These are phyloP conservation scores for Andrena marginata DNA, from an alignment of 2,888 invertebrate species.

Conservation along the genomic window DNA sequence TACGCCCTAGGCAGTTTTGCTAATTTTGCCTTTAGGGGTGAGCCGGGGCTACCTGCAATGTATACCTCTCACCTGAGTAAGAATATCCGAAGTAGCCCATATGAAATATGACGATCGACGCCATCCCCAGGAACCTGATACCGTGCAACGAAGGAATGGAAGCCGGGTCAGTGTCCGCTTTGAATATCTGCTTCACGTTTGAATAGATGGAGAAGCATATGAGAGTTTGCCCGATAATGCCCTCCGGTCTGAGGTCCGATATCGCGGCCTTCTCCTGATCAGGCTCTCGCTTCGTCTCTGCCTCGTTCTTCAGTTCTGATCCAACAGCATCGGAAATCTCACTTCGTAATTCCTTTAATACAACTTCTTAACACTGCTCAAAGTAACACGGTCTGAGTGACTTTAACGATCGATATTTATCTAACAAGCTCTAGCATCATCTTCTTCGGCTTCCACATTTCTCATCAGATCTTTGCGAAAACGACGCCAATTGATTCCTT, in stretches of 20 bases:
- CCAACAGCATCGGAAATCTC: neutral
- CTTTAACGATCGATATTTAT: no score
- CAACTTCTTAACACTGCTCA: no score
- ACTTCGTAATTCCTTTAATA: no score
- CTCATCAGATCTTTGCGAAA: no score
- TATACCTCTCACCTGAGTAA: conserved; percentile 75
- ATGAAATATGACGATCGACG: conserved; percentile 87
- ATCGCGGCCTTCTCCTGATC: conserved; percentile 64
- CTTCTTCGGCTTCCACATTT: no score
- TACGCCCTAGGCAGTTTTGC: no score
- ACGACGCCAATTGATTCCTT: no score
- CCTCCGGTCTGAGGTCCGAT: conserved; percentile 56
- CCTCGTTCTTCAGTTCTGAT: conserved; percentile 25
- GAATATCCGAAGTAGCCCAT: conserved; percentile 84
- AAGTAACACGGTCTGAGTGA: no score
- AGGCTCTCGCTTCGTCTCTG: conserved; percentile 56
- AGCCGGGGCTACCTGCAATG: no score
- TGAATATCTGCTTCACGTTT: conserved; percentile 85
- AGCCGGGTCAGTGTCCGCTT: conserved; percentile 79
- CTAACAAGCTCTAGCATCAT: no score
- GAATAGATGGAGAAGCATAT: conserved; percentile 86
- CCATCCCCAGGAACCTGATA: conserved; percentile 86
- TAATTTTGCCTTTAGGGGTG: no score
- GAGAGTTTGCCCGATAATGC: conserved; percentile 75
- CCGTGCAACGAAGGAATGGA: conserved; percentile 85